Evolutionary conservation across 2,888 invertebrate species (phyloP).

Genomic region (Allygus modestus): DNA sequence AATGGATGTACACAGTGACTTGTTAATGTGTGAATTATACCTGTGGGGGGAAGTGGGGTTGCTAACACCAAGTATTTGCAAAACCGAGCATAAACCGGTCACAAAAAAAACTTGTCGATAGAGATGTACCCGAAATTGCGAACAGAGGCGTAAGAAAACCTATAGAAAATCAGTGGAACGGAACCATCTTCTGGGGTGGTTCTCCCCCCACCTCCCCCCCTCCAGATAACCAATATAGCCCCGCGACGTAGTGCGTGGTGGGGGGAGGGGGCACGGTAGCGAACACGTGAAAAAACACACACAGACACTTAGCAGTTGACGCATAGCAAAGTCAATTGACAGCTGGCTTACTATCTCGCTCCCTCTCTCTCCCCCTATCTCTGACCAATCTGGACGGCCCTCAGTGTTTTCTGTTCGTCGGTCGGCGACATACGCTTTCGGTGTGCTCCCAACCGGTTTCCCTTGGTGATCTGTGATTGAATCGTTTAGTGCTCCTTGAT

Average conservation of each 20-base stretch:
- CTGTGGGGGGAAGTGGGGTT: neutral
- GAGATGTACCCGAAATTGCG: conserved; percentile 49
- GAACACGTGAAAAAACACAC: conserved; percentile 62
- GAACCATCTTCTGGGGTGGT: conserved; percentile 50
- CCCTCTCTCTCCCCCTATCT: conserved; percentile 36
- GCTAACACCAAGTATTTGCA: neutral
- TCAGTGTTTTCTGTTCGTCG: conserved; percentile 57
- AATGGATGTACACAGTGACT: neutral
- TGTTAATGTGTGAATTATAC: neutral
- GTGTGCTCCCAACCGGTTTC: conserved; percentile 38
- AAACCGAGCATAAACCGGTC: conserved; percentile 8
- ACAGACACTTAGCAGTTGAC: conserved; percentile 60
- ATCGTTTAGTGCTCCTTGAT: conserved; percentile 26
- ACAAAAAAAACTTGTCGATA: conserved; percentile 47
- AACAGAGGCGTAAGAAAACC: conserved; percentile 32
- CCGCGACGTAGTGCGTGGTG: conserved; percentile 12
- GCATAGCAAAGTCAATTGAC: conserved; percentile 59
- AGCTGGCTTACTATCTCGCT: conserved; percentile 46
- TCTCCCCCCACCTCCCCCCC: conserved; percentile 38
- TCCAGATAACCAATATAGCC: conserved; percentile 60
- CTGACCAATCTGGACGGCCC: conserved; percentile 5
- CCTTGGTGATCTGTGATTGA: conserved; percentile 44
- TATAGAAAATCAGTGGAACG: conserved; percentile 51
- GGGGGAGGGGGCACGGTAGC: conserved; percentile 49
- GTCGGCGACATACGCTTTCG: conserved; percentile 36